phyloP scores from a whole-genome alignment of 2,797 vertebrate species.

The Sylvia borin region DNA sequence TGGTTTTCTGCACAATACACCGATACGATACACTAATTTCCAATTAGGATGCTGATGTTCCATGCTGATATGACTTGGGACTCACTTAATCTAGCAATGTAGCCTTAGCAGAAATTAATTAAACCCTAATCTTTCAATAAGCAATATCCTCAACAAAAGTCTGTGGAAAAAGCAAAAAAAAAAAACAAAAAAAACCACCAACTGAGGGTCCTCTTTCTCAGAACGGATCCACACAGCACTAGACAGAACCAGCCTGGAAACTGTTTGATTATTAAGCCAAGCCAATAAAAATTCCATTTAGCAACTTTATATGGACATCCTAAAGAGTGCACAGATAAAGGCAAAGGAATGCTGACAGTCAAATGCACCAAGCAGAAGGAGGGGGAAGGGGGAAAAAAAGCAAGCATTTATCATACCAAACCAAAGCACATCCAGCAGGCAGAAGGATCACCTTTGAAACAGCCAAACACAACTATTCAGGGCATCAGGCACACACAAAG shows the following conservation, averaged over 20 bases:
- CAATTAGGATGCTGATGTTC: not conserved
- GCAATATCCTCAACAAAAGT: not conserved
- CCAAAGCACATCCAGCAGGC: not conserved
- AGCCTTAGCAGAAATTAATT: conserved; percentile 27
- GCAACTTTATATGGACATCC: conserved; percentile 65
- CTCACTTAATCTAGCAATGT: not conserved
- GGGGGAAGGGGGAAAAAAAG: not conserved
- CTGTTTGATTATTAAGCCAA: conserved; percentile 67
- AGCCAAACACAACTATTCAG: not conserved
- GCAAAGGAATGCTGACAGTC: conserved; percentile 54
- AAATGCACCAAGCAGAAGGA: not conserved
- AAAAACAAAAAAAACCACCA: no score
- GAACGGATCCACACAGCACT: conserved; percentile 48
- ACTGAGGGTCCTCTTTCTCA: not conserved
- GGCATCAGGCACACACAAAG: not conserved
- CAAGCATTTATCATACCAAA: not conserved
- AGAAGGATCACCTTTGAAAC: not conserved
- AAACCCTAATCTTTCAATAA: not conserved
- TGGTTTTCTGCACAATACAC: not conserved
- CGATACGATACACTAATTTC: not conserved
- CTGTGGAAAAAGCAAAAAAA: not conserved
- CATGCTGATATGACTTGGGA: not conserved
- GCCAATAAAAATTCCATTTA: conserved; percentile 67
- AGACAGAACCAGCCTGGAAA: conserved; percentile 62
- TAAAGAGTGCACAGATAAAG: conserved; percentile 46